Evolutionary conservation across 35 echinoderm and acorn worm species (phyloP), one percentile per base, ranked within the genome.

Genomic region (Holothuria glaberrima): DNA sequence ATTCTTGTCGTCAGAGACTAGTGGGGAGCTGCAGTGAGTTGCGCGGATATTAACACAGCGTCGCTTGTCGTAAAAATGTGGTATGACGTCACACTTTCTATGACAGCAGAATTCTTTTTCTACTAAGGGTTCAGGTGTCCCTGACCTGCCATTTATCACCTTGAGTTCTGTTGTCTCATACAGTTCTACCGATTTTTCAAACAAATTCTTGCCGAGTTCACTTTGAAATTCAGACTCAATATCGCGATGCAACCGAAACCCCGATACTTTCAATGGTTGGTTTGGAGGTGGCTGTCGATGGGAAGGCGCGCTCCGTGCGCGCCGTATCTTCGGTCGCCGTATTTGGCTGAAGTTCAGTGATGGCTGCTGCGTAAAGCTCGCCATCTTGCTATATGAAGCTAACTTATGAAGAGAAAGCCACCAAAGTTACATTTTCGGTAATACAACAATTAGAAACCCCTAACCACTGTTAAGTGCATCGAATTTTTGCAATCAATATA

Each of bases 141-240:
- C n/a, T 0, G 7, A 27, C 18, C 24, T 69, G 18, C 14, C 21
- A 18, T 44, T 87, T 34, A 25, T 6, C 19, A n/a, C 21, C 6
- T 50, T 52, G 5, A 34, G 33, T 26, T 31, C 41, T 25, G 85
- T 68, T 24, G 62, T 87, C 50, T 87, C 85, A 20, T 67, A 5
- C 4, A 87, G 12, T 33, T 87, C 62, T 16, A 87, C 25, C 22
- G 85, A 36, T 34, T 87, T 24, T 10, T 87, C 85, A 71, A 87
- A 87, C 30, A 87, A 71, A 50, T 36, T 69, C 27, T 87, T 87
- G 10, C 85, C 85, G 0, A 87, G 65, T 35, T 87, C 62, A 26
- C 66, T 87, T 33, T 87, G 85, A 50, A 87, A 87, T 87, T 87
- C 85, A 26, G 85, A 87, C 30, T 87, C 85, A n/a, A 87, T 52